These are phyloP conservation scores for Neotragus moschatus DNA, from an alignment of 2,113 vertebrate species.

Conservation along the genomic window DNA sequence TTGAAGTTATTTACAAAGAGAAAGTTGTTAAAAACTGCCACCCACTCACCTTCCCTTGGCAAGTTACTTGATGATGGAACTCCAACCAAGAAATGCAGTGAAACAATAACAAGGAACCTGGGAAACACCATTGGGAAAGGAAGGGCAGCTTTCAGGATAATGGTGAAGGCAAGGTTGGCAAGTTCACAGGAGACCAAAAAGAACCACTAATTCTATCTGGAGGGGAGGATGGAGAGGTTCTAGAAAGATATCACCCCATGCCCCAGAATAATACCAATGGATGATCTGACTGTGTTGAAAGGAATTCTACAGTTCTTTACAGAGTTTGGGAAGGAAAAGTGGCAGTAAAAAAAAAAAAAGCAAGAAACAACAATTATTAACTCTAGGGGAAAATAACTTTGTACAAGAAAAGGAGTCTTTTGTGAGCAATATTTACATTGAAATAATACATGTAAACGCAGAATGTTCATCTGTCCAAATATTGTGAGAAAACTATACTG, in stretches of 20 bases:
- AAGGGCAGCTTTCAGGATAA: background rate
- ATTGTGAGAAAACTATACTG: background rate
- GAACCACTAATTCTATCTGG: background rate
- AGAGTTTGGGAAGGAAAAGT: background rate
- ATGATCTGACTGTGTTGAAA: background rate
- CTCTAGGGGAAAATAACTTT: background rate
- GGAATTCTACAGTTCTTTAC: background rate
- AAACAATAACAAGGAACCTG: background rate
- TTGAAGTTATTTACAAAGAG: background rate
- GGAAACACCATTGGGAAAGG: background rate
- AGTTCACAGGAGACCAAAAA: background rate
- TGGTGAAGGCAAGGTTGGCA: background rate
- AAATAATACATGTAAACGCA: background rate
- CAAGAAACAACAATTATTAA: background rate
- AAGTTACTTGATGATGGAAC: background rate
- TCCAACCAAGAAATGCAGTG: background rate
- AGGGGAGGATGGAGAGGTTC: background rate
- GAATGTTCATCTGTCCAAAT: background rate
- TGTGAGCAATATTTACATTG: background rate
- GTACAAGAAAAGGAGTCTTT: background rate
- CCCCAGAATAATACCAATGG: background rate
- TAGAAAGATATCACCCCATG: background rate
- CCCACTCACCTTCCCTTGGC: background rate
- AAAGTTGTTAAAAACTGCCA: background rate
- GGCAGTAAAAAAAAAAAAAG: background rate